phyloP scores from a whole-genome alignment of 1,140 invertebrate species.

The Pogonognathellus flavescens region DNA sequence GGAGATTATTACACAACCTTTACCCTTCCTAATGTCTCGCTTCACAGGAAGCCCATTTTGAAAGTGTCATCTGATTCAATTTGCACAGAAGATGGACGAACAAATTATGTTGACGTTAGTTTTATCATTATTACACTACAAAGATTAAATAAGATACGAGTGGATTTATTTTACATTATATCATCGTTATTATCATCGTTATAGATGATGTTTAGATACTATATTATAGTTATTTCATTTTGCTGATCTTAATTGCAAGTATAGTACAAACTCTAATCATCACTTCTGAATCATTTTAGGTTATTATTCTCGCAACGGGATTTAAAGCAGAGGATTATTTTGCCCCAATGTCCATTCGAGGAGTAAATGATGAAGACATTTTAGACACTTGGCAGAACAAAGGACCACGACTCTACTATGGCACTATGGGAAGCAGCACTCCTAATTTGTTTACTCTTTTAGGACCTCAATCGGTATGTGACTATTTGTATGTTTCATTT shows the following conservation, averaged over 20 bases:
- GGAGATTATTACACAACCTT: slow-evolving; percentile 53
- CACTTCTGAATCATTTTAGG: too few relatives aligned
- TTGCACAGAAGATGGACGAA: slow-evolving; percentile 30
- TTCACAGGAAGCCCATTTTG: slow-evolving; percentile 43
- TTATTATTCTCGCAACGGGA: too few relatives aligned
- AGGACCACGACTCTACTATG: background rate
- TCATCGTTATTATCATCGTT: too few relatives aligned
- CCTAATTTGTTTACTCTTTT: too few relatives aligned
- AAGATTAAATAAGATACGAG: too few relatives aligned
- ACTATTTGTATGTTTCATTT: background rate
- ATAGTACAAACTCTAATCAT: too few relatives aligned
- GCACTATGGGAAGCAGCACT: too few relatives aligned
- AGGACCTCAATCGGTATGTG: background rate
- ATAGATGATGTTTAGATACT: too few relatives aligned
- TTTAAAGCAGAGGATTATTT: too few relatives aligned
- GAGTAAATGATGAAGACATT: background rate
- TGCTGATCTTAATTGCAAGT: too few relatives aligned
- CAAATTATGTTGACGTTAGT: slow-evolving; percentile 52
- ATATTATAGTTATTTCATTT: too few relatives aligned
- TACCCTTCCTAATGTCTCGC: slow-evolving; percentile 40
- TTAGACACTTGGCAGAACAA: slow-evolving; percentile 1
- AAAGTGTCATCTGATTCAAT: slow-evolving; percentile 38
- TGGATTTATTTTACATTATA: too few relatives aligned
- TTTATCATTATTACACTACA: background rate
- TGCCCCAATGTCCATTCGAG: background rate